Base-by-base conservation (phyloP, 1,140 invertebrate species). In the Sarcophaga peregrina region DNA sequence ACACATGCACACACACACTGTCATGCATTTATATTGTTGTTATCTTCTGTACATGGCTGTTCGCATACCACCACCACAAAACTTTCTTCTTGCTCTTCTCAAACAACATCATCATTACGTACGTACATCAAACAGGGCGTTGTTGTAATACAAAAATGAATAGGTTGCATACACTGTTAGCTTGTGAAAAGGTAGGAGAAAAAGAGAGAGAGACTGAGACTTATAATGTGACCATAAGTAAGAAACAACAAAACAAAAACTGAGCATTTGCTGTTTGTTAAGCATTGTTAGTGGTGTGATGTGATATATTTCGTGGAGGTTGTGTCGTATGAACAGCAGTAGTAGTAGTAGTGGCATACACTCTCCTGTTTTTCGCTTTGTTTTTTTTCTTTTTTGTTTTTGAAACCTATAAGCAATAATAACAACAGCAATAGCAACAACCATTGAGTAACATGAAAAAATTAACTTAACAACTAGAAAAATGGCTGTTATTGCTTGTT, bases 391-490 rank as follows among this genome's bases (percentile, higher is more conserved):
- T 10, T 54, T 11, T n/a, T n/a, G n/a, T n/a, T n/a, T 54, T 10
- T 54, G 15, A 54, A 37, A 13, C 5, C 37, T 68, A 45, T 20
- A 81, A 81, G 6, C 73, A 73, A 37, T 11, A 83, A 73, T 20
- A 52, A 50, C 82, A 83, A 47, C 46, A 80, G 37, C 76, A 54
- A 83, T 46, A 81, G 73, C 87, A 86, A 84, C 83, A 88, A 86
- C 25, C 25, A 37, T 37, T 37, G 25, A 37, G 25, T 37, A 89
- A 89, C 88, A 89, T 88, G 88, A 89, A 89, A 83, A 89, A 89
- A 89, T 89, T 89, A 89, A 89, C 88, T 89, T 89, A 89, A 89
- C 88, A 89, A 89, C 88, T 89, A 89, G 88, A 89, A 89, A 89
- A 89, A 89, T 89, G 88, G 88, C 88, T 89, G 88, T 89, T 89